Percentiles rank a stretch among this genome's conserved stretches.
Evolutionary conservation across 2,113 vertebrate genomes (phyloP).

Genomic region (Piaya cayana): DNA sequence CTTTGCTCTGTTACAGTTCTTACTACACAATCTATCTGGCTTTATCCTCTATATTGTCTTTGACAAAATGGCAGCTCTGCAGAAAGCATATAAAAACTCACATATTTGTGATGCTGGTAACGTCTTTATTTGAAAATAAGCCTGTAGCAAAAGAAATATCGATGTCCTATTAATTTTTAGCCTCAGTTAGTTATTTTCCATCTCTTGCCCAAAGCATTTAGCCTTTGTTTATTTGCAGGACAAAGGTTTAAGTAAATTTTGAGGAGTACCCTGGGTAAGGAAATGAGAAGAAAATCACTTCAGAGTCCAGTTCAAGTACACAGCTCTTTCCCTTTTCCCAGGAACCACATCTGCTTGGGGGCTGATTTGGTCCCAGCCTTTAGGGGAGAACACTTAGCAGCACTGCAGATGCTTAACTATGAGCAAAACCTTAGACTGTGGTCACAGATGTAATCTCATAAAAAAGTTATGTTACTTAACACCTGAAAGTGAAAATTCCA

Average conservation of each 20-base stretch:
- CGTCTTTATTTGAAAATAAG: background rate
- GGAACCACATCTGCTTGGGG: background rate
- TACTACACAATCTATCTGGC: background rate
- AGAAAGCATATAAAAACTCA: background rate
- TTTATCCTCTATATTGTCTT: background rate
- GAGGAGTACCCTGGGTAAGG: background rate
- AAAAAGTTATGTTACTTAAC: background rate
- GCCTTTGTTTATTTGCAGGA: background rate
- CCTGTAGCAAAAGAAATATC: background rate
- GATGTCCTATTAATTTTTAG: background rate
- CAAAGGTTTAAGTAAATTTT: background rate
- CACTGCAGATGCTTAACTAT: rapidly evolving
- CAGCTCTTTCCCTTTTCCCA: background rate
- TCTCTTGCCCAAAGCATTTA: background rate
- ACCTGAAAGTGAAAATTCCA: background rate
- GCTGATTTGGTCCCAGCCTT: background rate
- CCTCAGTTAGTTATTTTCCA: background rate
- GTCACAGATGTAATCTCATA: background rate
- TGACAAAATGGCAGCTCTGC: background rate
- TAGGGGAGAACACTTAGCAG: background rate
- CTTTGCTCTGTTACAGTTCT: background rate
- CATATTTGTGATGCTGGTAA: background rate
- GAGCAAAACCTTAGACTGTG: background rate
- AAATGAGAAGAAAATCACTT: background rate
- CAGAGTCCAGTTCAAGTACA: background rate